Conservation (phyloP, 2,888 invertebrate genomes). For the Drosophila affinis region DNA sequence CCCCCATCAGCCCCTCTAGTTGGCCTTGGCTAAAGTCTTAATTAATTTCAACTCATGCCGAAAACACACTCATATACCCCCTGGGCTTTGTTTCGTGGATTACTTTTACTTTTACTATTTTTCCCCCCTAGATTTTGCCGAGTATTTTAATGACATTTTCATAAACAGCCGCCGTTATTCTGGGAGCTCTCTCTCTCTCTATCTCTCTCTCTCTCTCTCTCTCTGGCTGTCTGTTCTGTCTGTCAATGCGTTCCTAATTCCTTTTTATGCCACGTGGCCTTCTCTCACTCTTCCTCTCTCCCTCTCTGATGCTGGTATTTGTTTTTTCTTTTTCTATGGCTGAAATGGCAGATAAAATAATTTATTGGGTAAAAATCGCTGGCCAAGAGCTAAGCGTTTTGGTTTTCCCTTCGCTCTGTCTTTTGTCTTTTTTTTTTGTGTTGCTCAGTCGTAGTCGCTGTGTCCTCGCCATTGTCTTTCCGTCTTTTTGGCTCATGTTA, state of each 20-base stretch:
- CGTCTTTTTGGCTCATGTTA: conserved; percentile 53
- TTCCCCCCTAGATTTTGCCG: conserved; percentile 22
- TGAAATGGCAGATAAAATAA: conserved; percentile 64
- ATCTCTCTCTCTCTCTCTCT: conserved; percentile 7
- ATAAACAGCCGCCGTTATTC: conserved; percentile 60
- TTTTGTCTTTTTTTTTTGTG: conserved; percentile 3
- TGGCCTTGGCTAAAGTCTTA: conserved; percentile 41
- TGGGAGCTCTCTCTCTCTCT: conserved; percentile 20
- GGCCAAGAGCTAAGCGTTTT: conserved; percentile 64
- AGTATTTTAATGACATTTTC: conserved; percentile 72
- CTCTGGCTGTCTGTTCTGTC: conserved; percentile 4
- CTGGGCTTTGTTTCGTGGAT: conserved; percentile 36
- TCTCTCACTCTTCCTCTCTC: background rate
- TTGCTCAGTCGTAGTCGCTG: conserved; percentile 17
- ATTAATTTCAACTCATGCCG: conserved; percentile 53
- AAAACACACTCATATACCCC: background rate
- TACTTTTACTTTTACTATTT: conserved; percentile 37
- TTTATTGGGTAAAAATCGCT: conserved; percentile 76
- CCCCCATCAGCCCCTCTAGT: conserved; percentile 11
- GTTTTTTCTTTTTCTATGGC: conserved; percentile 31
- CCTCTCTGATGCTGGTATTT: conserved; percentile 15
- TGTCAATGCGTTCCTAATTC: conserved; percentile 60
- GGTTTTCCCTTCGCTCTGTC: conserved; percentile 24
- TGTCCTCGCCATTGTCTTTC: conserved; percentile 14
- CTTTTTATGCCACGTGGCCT: conserved; percentile 65